Evolutionary conservation across 92 coral and sea anemone species (phyloP), one percentile per base, ranked within the genome.

Genomic region (Siderastrea siderea): DNA sequence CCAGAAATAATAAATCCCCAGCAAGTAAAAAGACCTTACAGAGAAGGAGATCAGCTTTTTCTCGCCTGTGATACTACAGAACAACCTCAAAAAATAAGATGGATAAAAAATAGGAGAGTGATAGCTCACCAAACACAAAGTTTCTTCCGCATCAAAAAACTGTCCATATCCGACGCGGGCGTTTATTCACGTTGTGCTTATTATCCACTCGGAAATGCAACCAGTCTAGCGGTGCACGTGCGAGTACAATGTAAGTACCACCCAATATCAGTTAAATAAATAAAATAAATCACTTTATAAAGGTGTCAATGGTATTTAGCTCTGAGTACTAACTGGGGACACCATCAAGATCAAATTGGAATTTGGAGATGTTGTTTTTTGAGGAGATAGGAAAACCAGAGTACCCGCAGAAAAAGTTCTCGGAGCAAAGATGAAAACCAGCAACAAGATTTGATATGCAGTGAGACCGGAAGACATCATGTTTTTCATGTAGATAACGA

Each of bases 141-240:
- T 43, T 51, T 6, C 12, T 81, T 47, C 47, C 19, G 7, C 13
- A 19, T 79, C 38, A 6, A 79, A 1, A 16, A 79, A n/a, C n/a
- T 79, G 60, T 48, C 83, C 47, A 65, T n/a, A 51, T 62, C 71
- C 15, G 83, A 79, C 46, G 61, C 71, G 8, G 83, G 83, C 7
- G 46, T 48, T 26, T 79, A 79, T n/a, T 63, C 72, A 1, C 63
- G 83, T 65, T 48, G 71, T 51, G 83, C 83, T 12, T 63, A 49
- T 9, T 58, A 79, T 62, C 72, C 17, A 13, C 17, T 48, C 13
- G 83, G 83, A 46, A 79, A 50, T 48, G 72, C 26, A 13, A 65
- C 45, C 83, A 79, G 83, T 19, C n/a, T 65, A n/a, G 72, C n/a
- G 71, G 83, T 79, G 3, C 47, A 8, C 53, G 59, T 79, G 43